Base-by-base conservation (phyloP, 2,113 vertebrate genomes). In the Anser cygnoides region DNA sequence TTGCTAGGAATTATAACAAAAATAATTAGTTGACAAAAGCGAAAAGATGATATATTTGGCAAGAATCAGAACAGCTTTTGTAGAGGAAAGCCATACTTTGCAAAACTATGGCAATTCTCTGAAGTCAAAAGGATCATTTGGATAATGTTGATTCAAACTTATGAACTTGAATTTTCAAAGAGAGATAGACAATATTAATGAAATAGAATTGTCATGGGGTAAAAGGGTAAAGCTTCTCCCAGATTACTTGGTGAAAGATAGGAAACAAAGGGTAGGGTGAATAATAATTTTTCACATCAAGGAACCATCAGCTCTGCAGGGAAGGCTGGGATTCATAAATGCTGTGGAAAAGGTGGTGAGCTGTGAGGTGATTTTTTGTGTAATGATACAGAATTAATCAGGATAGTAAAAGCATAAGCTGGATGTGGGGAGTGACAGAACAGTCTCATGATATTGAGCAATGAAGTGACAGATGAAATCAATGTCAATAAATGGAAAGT, bases 401-500 rank as follows among this genome's bases (percentile, higher is more conserved):
- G 43, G 46, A 35, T 52, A 87, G 57, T 78, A 84, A 92, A 87
- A 92, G 3, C 29, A 35, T 78, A 71, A 87, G 4, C 8, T 89
- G 61, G 20, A 65, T 91, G 31, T 84, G 66, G 86, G 52, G 46
- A 93, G 33, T 78, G 84, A 84, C 71, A 61, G 76, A 89, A 61
- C 16, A 87, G 57, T 68, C 73, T 84, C 70, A 65, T 89, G 84
- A 78, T 78, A 89, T 43, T 84, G 65, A 78, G 46, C 65, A 91
- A 72, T 78, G 33, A 92, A 95, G 84, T 89, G 80, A 84, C 61
- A 72, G 43, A 75, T 84, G 4, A 93, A 93, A 92, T 95, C 57
- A 78, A 81, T 72, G 86, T 68, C 92, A 91, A 84, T 89, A 92
- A 90, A 91, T 43, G 28, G 68, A 84, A 93, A 94, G 22, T 78